Base-by-base conservation (phyloP, 2,797 vertebrate species). In the Hafferia zeledoni region DNA sequence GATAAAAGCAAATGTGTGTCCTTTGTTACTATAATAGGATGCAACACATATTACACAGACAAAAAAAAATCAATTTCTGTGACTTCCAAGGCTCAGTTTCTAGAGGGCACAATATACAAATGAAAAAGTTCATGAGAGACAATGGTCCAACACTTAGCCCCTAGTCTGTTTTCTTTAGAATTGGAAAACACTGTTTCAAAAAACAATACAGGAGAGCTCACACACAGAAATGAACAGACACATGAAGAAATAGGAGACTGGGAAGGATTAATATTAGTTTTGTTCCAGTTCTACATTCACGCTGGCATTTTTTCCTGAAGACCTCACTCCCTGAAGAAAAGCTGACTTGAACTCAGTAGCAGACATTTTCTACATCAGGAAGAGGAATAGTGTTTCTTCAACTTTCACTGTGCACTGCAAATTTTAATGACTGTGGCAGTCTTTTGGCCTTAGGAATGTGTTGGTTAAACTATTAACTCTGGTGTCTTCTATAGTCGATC, bases 21-120 rank as follows among this genome's bases (percentile, higher is more conserved):
- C 78, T 97, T 96, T 97, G 94, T 97, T 96, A 96, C 83, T 80
- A 18, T 96, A 96, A 96, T 57, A 78, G 64, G 39, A 96, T 77
- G 56, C 56, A 94, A 80, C 67, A 71, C 4, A 7, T 33, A 3
- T 95, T 91, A 89, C 79, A 71, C 5, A 50, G 75, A 43, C 37
- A 84, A 78, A 82, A 79, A 56, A 74, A 43, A 70, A 37, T 79
- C 44, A 37, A 37, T 12, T 31, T 57, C 64, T 93, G 24, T 30
- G 46, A 76, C 69, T 77, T 84, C 43, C 63, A 70, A 69, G 63
- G 82, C 52, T 89, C 44, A 59, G 8, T 94, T 97, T 93, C 76
- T 89, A 71, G 63, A 60, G 65, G 82, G 55, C 52, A 82, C 25
- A 59, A 77, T 69, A 57, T 90, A 86, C 31, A 87, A 94, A 65